phyloP scores from a whole-genome alignment of 1,140 invertebrate species.

The Oncopeltus fasciatus region DNA sequence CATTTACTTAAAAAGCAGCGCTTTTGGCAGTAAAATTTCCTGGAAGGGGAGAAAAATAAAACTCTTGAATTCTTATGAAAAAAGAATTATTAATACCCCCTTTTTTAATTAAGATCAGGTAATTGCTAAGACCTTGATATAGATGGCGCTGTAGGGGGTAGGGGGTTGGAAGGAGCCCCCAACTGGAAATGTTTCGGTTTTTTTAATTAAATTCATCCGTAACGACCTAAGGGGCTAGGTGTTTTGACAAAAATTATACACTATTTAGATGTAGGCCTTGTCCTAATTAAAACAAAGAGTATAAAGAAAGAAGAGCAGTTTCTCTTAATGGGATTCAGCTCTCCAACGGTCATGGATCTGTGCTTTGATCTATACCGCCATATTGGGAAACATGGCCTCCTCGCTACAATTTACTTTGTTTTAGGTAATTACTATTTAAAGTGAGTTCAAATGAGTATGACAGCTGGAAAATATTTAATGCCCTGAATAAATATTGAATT shows the following conservation, averaged over 20 bases:
- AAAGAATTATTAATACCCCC: constrained; percentile 4
- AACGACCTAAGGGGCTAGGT: constrained; percentile 13
- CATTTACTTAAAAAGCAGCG: too few species aligned
- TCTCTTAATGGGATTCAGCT: neutral
- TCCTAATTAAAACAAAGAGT: constrained; percentile 14
- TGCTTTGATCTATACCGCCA: too few species aligned
- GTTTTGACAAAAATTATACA: constrained; percentile 18
- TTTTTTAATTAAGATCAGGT: constrained; percentile 6
- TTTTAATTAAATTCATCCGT: constrained; percentile 18
- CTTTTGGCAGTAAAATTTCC: neutral
- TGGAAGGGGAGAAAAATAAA: neutral
- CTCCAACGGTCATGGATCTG: neutral
- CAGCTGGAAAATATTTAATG: too few species aligned
- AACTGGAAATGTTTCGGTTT: constrained; percentile 8
- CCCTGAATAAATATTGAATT: too few species aligned
- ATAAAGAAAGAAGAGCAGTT: neutral
- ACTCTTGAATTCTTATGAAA: neutral
- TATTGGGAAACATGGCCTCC: too few species aligned
- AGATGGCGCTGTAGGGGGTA: neutral
- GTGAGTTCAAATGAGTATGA: too few species aligned
- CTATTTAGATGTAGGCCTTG: constrained; percentile 12
- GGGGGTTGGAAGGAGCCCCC: neutral
- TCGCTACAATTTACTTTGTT: too few species aligned
- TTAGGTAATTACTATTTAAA: too few species aligned
- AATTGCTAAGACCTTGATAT: neutral